A percentile compares a stretch with the other conserved stretches of the same genome.
phyloP scores from a whole-genome alignment of 2,113 vertebrate genomes.

The Turdus rufiventris region DNA sequence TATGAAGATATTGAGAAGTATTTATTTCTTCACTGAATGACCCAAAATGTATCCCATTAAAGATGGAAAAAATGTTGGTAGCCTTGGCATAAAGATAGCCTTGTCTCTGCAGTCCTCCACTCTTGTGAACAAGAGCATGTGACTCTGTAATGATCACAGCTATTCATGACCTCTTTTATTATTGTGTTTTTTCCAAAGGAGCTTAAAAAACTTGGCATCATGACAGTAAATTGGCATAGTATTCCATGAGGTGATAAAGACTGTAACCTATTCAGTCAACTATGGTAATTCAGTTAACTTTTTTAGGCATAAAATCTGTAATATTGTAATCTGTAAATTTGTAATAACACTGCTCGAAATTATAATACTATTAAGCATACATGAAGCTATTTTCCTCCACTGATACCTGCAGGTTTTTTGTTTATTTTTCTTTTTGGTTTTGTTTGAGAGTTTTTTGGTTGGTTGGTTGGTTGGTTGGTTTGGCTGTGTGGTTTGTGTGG shows the following conservation, averaged over 20 bases:
- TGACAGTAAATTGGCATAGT: not conserved
- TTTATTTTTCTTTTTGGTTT: not conserved
- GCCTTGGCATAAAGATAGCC: not conserved
- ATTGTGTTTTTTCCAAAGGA: not conserved
- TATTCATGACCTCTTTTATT: not conserved
- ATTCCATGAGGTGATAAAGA: not conserved
- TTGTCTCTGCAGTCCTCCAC: not conserved
- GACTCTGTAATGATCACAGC: not conserved
- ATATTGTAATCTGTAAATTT: not conserved
- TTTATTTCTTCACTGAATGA: not conserved
- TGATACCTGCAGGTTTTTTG: not conserved
- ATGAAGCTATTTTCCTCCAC: not conserved
- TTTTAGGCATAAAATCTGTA: not conserved
- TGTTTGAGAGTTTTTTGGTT: not conserved
- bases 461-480: no score
- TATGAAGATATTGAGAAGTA: not conserved
- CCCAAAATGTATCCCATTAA: not conserved
- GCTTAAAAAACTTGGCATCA: not conserved
- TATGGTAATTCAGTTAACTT: conserved; percentile 1
- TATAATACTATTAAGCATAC: not conserved
- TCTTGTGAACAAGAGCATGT: not conserved
- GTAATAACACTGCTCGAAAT: not conserved
- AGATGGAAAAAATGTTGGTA: not conserved
- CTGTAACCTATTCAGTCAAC: not conserved
- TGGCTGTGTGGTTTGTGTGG: not conserved